phyloP scores from a whole-genome alignment of 2,113 vertebrate genomes.

The rat (Rattus norvegicus) region GRCr8 NC_086022.1:61830501-61831000 shows the following conservation, averaged over 20 bases:
- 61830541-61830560: constrained; percentile 84
- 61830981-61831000: neutral
- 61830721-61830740: constrained; percentile 17
- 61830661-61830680: neutral
- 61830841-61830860: constrained; percentile 67
- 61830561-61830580: constrained; percentile 73
- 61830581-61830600: neutral
- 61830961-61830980: constrained; percentile 34
- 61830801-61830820: constrained; percentile 46
- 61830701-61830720: neutral
- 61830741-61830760: constrained; percentile 47
- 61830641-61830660: constrained; percentile 79
- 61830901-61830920: constrained; percentile 55
- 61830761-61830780: neutral
- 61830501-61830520: constrained; percentile 84
- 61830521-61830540: constrained; percentile 85
- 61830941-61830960: neutral
- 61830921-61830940: neutral
- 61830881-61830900: constrained; percentile 28
- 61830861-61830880: constrained; percentile 57
- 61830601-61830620: constrained; percentile 86
- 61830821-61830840: constrained; percentile 31
- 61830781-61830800: constrained; percentile 50
- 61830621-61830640: constrained; percentile 79
- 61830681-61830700: constrained; percentile 49